These are phyloP conservation scores for Papilio polyxenes DNA, from an alignment of 1,140 invertebrate species.

Conservation along the genomic window DNA sequence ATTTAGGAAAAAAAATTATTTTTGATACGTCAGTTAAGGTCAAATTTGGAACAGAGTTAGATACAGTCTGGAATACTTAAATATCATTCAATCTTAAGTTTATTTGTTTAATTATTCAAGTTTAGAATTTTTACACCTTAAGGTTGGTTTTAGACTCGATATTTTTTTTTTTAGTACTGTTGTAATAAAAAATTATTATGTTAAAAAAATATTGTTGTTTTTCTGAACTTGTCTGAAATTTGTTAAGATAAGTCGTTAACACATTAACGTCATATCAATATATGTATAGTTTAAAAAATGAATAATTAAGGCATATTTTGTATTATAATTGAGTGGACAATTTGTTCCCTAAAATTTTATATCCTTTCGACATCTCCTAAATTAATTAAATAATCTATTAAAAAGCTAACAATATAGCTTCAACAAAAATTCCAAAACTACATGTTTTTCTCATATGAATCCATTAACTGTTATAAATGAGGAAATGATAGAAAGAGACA, in stretches of 20 bases:
- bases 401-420: no score
- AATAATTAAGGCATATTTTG: constrained; percentile 10
- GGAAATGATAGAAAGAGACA: no score
- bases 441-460: no score
- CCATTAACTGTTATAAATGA: no score
- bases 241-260: background rate
- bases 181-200: background rate
- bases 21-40: background rate
- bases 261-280: constrained; percentile 19
- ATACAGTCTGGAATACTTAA: no score
- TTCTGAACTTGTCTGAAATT: background rate
- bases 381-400: background rate
- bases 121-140: background rate
- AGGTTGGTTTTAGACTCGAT: background rate
- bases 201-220: background rate
- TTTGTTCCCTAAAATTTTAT: background rate
- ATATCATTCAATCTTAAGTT: no score
- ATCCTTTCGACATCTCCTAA: background rate
- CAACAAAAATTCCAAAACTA: no score
- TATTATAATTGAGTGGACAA: background rate
- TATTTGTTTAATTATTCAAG: no score
- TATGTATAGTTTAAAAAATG: background rate
- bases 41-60: background rate
- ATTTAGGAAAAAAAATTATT: no score
- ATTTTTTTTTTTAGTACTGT: background rate